Conservation (phyloP, 1,140 invertebrate genomes). For the Matsumurasca onukii region DNA sequence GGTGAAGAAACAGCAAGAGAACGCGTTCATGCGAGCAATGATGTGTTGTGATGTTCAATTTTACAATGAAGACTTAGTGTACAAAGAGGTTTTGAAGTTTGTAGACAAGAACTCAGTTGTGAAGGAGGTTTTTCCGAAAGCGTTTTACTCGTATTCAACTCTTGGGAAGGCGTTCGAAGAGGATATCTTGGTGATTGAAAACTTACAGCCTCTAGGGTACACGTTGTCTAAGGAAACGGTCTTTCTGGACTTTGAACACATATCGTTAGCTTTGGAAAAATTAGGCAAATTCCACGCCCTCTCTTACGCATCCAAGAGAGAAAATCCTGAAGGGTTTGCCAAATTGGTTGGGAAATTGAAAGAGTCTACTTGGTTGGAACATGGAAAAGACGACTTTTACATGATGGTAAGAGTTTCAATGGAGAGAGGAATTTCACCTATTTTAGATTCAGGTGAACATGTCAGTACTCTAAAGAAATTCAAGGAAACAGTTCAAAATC, state of each 20-base stretch:
- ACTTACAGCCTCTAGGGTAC: conserved; percentile 39
- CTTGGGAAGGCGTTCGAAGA: background rate
- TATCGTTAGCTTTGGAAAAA: conserved; percentile 42
- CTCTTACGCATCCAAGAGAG: conserved; percentile 46
- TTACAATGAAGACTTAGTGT: conserved; percentile 36
- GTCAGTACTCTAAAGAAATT: background rate
- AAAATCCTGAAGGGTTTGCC: conserved; percentile 42
- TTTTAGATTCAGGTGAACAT: background rate
- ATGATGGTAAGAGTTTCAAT: background rate
- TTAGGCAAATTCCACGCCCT: conserved; percentile 49
- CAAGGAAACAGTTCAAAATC: background rate
- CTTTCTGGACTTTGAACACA: conserved; percentile 42
- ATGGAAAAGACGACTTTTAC: background rate
- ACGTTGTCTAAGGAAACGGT: background rate
- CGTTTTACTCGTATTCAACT: conserved; percentile 31
- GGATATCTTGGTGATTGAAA: conserved; percentile 45
- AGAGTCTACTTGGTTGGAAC: conserved; percentile 34
- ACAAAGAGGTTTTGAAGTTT: conserved; percentile 33
- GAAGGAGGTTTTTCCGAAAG: conserved; percentile 26
- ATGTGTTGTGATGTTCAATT: conserved; percentile 28
- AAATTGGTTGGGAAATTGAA: conserved; percentile 39
- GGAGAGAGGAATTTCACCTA: conserved; percentile 19
- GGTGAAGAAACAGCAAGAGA: background rate
- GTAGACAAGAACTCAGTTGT: conserved; percentile 10
- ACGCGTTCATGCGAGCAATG: background rate